Evolutionary conservation across 2,888 invertebrate species (phyloP).

Genomic region (Rotaria macrura): DNA sequence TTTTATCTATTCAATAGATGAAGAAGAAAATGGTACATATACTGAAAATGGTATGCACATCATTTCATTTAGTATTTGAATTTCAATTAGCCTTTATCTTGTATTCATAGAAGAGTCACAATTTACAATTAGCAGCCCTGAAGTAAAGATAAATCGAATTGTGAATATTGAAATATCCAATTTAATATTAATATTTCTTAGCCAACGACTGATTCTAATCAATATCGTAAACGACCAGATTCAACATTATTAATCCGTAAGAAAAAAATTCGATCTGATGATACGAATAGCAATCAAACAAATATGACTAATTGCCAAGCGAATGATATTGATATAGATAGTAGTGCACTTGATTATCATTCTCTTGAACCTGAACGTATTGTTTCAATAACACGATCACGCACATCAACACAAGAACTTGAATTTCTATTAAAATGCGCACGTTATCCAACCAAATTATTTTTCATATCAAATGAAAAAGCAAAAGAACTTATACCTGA

Average conservation of each 20-base stretch:
- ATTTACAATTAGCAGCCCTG: background rate
- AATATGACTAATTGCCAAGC: background rate
- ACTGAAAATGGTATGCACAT: too few relatives aligned
- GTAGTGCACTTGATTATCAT: background rate
- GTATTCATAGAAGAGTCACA: background rate
- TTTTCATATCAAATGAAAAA: background rate
- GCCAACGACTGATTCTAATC: background rate
- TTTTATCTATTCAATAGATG: background rate
- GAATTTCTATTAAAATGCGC: conserved; percentile 10
- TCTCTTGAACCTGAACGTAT: background rate
- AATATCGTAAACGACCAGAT: background rate
- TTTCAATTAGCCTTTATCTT: background rate
- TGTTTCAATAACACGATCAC: background rate
- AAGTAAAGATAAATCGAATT: background rate
- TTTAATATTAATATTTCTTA: too few relatives aligned
- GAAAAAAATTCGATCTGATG: background rate
- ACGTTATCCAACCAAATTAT: background rate
- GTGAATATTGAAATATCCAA: too few relatives aligned
- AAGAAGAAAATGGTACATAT: background rate
- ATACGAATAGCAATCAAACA: background rate
- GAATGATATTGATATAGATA: background rate
- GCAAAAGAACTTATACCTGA: background rate
- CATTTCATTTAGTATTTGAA: too few relatives aligned
- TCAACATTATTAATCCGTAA: background rate
- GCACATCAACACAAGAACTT: background rate